Base-by-base conservation (phyloP, 2,113 vertebrate species). In the Malurus elegans region DNA sequence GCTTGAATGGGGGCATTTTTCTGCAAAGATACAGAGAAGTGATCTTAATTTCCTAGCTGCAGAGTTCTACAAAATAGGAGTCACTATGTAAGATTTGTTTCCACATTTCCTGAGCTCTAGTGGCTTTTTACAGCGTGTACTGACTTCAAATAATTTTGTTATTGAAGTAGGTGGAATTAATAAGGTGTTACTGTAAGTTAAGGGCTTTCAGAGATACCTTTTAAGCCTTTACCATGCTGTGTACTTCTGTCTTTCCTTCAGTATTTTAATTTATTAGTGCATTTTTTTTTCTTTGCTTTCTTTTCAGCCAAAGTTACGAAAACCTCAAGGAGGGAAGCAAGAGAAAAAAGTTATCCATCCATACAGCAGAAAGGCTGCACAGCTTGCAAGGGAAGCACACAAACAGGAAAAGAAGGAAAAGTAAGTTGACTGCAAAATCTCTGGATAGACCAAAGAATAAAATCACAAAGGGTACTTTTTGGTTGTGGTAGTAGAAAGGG, bases 281-380 rank as follows among this genome's bases (percentile, higher is more conserved):
- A 40, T 38, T n/a, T n/a, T n/a, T n/a, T n/a, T n/a, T n/a, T n/a
- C 60, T 92, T 93, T 74, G 16, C 87, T 70, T 53, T 86, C 36
- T 97, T 97, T 98, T 93, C 95, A 99, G 99, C 99, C 99, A 47
- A 99, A 99, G 94, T 91, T 88, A 79, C 96, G 71, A 34, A 99
- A 98, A 83, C 97, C 95, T 18, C 99, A 98, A 95, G 91, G 67
- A 11, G 83, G 83, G 14, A 95, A 98, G 57, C 98, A 95, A 42
- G 99, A 98, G 90, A 98, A 98, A 60, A 99, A 99, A 84, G 98
- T 97, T 53, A 95, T 99, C 86, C 99, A 99, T 92, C 99, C 99
- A 9, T 99, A 98, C 92, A 99, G 99, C 96, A 98, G 99, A 94
- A 99, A 99, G 96, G 99, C 99, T 15, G 99, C 98, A 3, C 99